Percentiles rank a stretch among this genome's conserved stretches.
Conservation (phyloP, 1,140 invertebrate genomes). For the Antheraea mylitta region DNA sequence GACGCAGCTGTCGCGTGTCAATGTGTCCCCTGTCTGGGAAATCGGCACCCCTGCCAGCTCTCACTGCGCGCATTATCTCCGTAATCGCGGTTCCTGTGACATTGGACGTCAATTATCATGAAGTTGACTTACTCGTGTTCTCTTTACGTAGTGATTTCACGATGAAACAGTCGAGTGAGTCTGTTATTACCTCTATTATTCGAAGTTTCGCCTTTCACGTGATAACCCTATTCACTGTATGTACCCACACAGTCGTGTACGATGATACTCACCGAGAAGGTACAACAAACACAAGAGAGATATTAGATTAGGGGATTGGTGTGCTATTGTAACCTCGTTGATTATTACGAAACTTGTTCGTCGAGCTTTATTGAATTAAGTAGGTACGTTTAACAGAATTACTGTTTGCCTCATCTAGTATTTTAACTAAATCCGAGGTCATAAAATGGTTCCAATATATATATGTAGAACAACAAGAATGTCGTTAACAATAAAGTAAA, state of each 20-base stretch:
- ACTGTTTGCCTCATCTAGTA: not conserved
- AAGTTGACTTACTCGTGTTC: slow-evolving; percentile 44
- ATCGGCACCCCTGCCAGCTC: slow-evolving; percentile 38
- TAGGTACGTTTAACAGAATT: not conserved
- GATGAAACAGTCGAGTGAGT: not conserved
- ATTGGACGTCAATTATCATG: slow-evolving; percentile 42
- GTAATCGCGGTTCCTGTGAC: slow-evolving; percentile 24
- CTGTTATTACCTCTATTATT: slow-evolving; percentile 4
- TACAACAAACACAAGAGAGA: not conserved
- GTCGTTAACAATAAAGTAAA: too few relatives aligned
- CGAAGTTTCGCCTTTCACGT: not conserved
- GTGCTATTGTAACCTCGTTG: not conserved
- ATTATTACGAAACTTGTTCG: not conserved
- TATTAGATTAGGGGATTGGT: not conserved
- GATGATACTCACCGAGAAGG: not conserved
- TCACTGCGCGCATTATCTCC: slow-evolving; percentile 18
- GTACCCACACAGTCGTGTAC: too few relatives aligned
- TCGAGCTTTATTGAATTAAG: not conserved
- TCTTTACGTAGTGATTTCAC: not conserved
- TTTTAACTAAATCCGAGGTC: not conserved
- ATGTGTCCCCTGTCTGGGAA: slow-evolving; percentile 47
- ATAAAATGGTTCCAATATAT: not conserved
- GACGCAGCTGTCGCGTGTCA: slow-evolving; percentile 39
- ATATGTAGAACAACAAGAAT: too few relatives aligned
- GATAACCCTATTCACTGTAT: not conserved